A percentile compares a stretch with the other conserved stretches of the same genome.
phyloP scores from a whole-genome alignment of 2,113 vertebrate species.

The Corvus moneduloides region DNA sequence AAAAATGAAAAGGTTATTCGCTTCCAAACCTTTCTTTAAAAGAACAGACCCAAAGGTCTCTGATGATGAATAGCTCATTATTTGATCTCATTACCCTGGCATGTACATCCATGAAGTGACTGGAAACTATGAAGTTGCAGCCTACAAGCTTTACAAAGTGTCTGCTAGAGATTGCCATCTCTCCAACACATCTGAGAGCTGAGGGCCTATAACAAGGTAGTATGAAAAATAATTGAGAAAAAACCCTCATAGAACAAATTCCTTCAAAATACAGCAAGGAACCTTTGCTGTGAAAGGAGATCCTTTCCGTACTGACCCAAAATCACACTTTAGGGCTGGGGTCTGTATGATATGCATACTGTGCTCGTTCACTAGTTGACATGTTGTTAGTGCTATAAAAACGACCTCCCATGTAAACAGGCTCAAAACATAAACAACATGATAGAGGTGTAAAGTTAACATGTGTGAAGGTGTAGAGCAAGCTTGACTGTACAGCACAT shows the following conservation, averaged over 20 bases:
- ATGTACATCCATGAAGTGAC: background rate
- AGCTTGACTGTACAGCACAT: background rate
- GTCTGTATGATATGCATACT: background rate
- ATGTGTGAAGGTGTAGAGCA: background rate
- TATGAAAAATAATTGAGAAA: background rate
- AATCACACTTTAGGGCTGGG: background rate
- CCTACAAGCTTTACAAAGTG: background rate
- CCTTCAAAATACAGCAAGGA: background rate
- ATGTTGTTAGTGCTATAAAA: background rate
- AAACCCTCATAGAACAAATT: background rate
- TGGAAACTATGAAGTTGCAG: background rate
- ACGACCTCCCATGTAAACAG: background rate
- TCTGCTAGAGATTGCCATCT: background rate
- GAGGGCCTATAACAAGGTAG: background rate
- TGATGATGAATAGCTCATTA: constrained; percentile 27
- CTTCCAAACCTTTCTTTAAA: constrained; percentile 16
- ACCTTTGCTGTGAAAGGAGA: background rate
- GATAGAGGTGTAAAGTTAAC: background rate
- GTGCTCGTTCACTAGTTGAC: background rate
- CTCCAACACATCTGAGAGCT: background rate
- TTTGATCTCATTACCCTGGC: constrained; percentile 13
- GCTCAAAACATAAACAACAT: background rate
- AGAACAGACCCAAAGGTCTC: constrained; percentile 14
- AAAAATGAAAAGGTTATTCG: constrained; percentile 39
- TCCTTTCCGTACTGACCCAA: background rate